These are phyloP conservation scores for Zeuzera pyrina DNA, from an alignment of 2,888 invertebrate genomes.

Conservation along the genomic window DNA sequence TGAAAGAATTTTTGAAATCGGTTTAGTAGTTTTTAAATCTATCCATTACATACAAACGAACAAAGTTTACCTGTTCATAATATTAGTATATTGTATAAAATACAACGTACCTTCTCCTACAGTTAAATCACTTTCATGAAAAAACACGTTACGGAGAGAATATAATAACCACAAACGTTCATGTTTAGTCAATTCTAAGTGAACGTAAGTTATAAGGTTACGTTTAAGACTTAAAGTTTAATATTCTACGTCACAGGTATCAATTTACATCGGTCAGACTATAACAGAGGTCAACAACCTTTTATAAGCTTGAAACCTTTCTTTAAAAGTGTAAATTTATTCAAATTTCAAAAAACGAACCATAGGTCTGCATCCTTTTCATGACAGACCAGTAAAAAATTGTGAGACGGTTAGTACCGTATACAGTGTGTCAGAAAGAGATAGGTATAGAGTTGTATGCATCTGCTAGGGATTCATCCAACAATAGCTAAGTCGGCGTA, in stretches of 20 bases:
- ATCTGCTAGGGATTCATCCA: slow-evolving; percentile 33
- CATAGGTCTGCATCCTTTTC: slow-evolving; percentile 47
- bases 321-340: slow-evolving; percentile 69
- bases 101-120: too few species aligned
- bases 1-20: too few species aligned
- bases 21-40: too few species aligned
- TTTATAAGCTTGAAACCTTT: slow-evolving; percentile 36
- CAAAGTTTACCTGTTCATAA: too few species aligned
- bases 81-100: too few species aligned
- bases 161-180: not conserved
- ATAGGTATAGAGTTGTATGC: slow-evolving; percentile 12
- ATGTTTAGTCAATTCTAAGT: not conserved
- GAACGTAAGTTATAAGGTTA: not conserved
- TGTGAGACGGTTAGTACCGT: slow-evolving; percentile 14
- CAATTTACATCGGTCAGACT: not conserved
- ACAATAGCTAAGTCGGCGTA: slow-evolving; percentile 39
- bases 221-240: not conserved
- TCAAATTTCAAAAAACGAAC: slow-evolving; percentile 61
- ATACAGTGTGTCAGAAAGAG: slow-evolving; percentile 16
- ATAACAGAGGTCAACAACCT: slow-evolving; percentile 41
- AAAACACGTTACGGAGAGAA: too few species aligned
- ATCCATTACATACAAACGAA: too few species aligned
- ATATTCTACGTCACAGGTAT: not conserved
- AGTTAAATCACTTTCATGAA: too few species aligned
- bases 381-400: slow-evolving; percentile 25